Evolutionary conservation across 35 echinoderm and acorn worm genomes (phyloP), one percentile per base, ranked within the genome.

Genomic region (Stichopus chloronotus): DNA sequence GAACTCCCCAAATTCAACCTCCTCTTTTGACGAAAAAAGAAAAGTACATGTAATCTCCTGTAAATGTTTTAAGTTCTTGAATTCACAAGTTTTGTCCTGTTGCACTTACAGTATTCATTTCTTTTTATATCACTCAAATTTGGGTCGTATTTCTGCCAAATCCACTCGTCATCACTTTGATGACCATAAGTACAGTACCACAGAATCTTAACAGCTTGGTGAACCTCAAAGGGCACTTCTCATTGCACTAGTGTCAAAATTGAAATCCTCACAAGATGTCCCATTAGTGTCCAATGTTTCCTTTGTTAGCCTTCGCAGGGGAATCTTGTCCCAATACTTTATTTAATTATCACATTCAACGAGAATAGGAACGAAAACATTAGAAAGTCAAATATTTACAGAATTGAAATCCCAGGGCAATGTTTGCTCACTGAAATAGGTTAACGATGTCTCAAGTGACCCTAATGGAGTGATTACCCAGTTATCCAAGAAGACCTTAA

Each of bases 281-380:
- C 69, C 69, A 74, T 74, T 74, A 74, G 69, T 5, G 69, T 7
- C 2, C 7, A 19, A 74, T n/a, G 22, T 74, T 74, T n/a, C 69
- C 13, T 74, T 74, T 7, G 69, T 74, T 74, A 74, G 69, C 22
- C 58, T 60, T 58, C 82, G 55, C 9, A 54, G 52, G 55, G 57
- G 8, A 59, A 56, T 85, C 82, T 85, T 58, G 57, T 58, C 82
- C 82, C 56, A 85, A 85, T 85, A 85, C 58, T 85, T 85, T 22
- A 85, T 85, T 85, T 85, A 85, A 85, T 85, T 58, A 85, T 58
- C 55, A 11, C 55, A 22, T 74, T 22, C 3, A 53, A 82, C 58
- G 82, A 59, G 82, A 5, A 25, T 5, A 58, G 57, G 13, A 85
- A 23, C 55, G 52, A 53, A 58, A 56, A 85, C 17, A 16, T 58